Evolutionary conservation across 2,888 invertebrate genomes (phyloP).

Genomic region (Aspidiotus rigidus): DNA sequence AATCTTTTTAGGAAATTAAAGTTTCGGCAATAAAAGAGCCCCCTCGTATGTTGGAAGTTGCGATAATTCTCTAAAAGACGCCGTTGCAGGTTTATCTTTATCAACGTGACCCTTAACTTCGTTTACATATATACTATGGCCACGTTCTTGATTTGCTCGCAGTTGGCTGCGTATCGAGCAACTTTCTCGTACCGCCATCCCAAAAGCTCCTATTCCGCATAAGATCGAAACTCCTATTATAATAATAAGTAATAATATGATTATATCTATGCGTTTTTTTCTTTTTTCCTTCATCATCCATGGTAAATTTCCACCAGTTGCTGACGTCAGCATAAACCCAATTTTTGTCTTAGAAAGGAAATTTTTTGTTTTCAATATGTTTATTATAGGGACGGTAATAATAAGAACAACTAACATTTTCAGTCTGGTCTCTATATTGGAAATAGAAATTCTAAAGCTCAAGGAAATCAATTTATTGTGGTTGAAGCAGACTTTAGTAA

Average conservation of each 20-base stretch:
- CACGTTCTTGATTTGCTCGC: not conserved
- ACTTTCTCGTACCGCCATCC: conserved; percentile 34
- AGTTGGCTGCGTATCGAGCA: not conserved
- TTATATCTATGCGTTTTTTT: conserved; percentile 15
- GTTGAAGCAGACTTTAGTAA: too few relatives aligned
- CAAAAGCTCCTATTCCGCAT: conserved; percentile 32
- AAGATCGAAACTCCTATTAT: conserved; percentile 34
- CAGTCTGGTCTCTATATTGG: too few relatives aligned
- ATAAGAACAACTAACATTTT: too few relatives aligned
- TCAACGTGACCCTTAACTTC: not conserved
- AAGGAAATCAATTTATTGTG: too few relatives aligned
- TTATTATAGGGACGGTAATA: too few relatives aligned
- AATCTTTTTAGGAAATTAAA: conserved; percentile 24
- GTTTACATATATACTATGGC: not conserved
- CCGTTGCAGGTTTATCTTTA: conserved; percentile 14
- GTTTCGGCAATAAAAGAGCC: conserved; percentile 31
- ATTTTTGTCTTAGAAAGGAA: too few relatives aligned
- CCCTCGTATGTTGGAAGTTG: conserved; percentile 35
- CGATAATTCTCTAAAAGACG: conserved; percentile 32
- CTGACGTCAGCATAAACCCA: too few relatives aligned
- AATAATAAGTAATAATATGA: conserved; percentile 30
- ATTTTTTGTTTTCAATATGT: too few relatives aligned
- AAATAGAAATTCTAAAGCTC: too few relatives aligned
- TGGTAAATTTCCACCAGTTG: too few relatives aligned
- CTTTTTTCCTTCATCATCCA: too few relatives aligned